Percentiles rank a stretch among this genome's conserved stretches.
Conservation (phyloP, 2,888 invertebrate species). For the Heteromurus nitidus region DNA sequence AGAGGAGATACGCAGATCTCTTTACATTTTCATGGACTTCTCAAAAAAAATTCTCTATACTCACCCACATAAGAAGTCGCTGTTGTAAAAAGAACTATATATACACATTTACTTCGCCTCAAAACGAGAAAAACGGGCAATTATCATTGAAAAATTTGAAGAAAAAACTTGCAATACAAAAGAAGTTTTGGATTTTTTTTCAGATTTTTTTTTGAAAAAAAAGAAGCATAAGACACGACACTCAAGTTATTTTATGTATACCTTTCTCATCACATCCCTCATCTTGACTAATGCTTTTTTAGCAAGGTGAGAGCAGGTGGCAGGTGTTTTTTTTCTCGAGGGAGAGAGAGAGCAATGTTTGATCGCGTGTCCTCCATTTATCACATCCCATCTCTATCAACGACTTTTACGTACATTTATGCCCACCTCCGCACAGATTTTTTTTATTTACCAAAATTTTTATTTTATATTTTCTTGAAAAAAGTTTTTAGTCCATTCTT, state of each 20-base stretch:
- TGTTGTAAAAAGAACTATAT: no score
- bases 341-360: background rate
- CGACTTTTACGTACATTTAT: no score
- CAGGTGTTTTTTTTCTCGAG: slow-evolving; percentile 63
- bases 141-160: slow-evolving; percentile 50
- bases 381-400: no score
- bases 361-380: slow-evolving; percentile 65
- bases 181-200: background rate
- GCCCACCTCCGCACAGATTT: background rate
- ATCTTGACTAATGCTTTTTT: background rate
- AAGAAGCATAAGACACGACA: background rate
- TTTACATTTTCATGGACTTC: slow-evolving; percentile 6
- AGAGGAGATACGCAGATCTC: background rate
- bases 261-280: background rate
- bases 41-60: no score
- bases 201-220: background rate
- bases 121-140: slow-evolving; percentile 36
- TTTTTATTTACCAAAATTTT: no score
- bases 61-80: slow-evolving; percentile 8
- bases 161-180: slow-evolving; percentile 45
- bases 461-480: no score
- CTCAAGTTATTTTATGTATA: background rate
- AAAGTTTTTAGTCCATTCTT: slow-evolving; percentile 9
- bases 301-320: slow-evolving; percentile 28
- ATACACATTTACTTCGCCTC: background rate